phyloP scores from a whole-genome alignment of 2,797 vertebrate genomes.

The Rallus crepitans region DNA sequence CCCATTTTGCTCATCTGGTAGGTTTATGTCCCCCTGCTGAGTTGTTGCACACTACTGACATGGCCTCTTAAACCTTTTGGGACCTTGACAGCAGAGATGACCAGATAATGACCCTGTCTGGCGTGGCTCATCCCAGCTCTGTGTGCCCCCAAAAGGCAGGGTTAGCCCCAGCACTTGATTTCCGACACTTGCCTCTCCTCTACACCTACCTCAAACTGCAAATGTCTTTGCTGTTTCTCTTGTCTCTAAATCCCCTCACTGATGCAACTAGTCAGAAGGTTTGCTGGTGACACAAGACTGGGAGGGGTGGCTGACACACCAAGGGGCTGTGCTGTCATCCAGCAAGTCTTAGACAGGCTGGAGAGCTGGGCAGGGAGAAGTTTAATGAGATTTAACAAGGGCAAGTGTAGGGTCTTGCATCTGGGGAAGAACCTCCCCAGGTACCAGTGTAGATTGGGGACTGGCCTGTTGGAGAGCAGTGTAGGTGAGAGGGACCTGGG shows the following conservation, averaged over 20 bases:
- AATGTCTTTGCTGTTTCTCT: background rate
- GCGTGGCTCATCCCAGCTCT: background rate
- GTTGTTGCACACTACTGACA: background rate
- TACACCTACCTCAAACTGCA: background rate
- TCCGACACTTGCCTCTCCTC: background rate
- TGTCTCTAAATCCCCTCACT: background rate
- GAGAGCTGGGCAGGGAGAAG: too few species aligned
- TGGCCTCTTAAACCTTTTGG: background rate
- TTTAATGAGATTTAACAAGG: too few species aligned
- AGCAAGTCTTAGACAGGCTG: too few species aligned
- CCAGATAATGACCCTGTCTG: background rate
- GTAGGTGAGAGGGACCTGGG: too few species aligned
- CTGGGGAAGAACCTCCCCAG: too few species aligned
- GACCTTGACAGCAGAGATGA: background rate
- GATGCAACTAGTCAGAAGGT: background rate
- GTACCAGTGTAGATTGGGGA: too few species aligned
- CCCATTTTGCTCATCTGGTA: background rate
- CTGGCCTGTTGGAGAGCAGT: too few species aligned
- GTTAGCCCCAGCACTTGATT: background rate
- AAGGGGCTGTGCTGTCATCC: too few species aligned
- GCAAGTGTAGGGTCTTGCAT: too few species aligned
- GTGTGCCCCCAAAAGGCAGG: background rate
- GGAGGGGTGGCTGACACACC: too few species aligned
- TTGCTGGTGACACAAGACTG: too few species aligned
- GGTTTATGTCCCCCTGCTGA: background rate